Base-by-base conservation (phyloP, 1,140 invertebrate species). In the Drosophila parvula region DNA sequence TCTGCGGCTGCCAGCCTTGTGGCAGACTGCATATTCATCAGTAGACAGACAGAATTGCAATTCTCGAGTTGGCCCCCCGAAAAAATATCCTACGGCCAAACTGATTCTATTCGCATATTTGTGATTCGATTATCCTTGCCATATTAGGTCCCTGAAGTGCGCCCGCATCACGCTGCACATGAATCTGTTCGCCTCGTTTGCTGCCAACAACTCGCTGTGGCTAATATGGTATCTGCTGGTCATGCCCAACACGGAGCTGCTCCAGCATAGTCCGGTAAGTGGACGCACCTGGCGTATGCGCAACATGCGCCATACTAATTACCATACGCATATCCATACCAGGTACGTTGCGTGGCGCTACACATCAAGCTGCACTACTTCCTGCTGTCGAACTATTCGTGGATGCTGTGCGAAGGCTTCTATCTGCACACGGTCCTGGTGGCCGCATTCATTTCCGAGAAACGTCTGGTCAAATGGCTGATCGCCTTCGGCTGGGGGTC, bases 401-500 rank as follows among this genome's bases (percentile, higher is more conserved):
- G 98, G 98, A 98, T 97, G 96, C 94, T 98, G 62, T 97, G 97
- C 91, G 97, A 98, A 92, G 98, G 98, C 0, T 94, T 99, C 50
- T 99, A 99, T 92, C 94, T 99, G 43, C 98, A 98, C 92, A 98
- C 98, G 0, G 94, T 99, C 45, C 95, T 99, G 0, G 97, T 98
- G 1, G 95, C 96, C 50, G 96, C 98, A 2, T 99, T 99, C 92
- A 96, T 97, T 18, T 96, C 96, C 6, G 97, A 98, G 92, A 95
- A 96, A 58, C 95, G 95, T 67, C 94, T 99, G 22, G 93, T 98
- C 36, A 95, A 95, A 77, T 96, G 95, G 92, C 95, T 98, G 85
- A 96, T 96, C 90, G 92, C 94, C 18, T 94, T 97, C 34, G 98
- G 98, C 45, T 99, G 98, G 98, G 94, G 95, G 30, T 93, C 96